These are phyloP conservation scores for Camponotus pennsylvanicus DNA, from an alignment of 1,140 invertebrate species.

Conservation along the genomic window DNA sequence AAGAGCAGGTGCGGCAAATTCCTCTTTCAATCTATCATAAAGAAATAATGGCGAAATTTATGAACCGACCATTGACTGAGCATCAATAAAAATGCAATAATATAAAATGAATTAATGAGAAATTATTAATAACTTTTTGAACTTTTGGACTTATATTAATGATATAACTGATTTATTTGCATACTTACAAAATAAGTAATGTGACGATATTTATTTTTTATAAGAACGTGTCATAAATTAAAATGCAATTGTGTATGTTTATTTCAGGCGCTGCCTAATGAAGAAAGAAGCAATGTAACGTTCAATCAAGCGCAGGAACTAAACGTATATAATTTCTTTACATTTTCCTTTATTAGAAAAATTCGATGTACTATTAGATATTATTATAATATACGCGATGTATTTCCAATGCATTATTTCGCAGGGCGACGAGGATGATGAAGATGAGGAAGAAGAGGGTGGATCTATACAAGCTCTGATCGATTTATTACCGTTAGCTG, in stretches of 20 bases:
- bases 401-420: constrained; percentile 10
- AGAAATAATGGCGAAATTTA: not conserved
- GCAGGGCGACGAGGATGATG: constrained; percentile 54
- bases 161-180: not conserved
- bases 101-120: not conserved
- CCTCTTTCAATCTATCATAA: not conserved
- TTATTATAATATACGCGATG: constrained; percentile 13
- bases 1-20: constrained; percentile 32
- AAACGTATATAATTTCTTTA: constrained; percentile 40
- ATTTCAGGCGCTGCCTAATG: constrained; percentile 67
- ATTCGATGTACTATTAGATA: not conserved
- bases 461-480: constrained; percentile 79
- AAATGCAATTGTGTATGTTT: constrained; percentile 57
- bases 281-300: constrained; percentile 73
- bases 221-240: not conserved
- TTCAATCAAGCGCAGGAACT: constrained; percentile 69
- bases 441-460: constrained; percentile 72
- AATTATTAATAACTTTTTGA: not conserved
- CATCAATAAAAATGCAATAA: not conserved
- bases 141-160: not conserved
- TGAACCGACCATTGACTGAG: not conserved
- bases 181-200: not conserved
- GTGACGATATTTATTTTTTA: not conserved
- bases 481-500: constrained; percentile 79
- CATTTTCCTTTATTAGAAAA: constrained; percentile 25